Conservation (phyloP, 2,113 vertebrate genomes). For the Ceuthmochares aereus region DNA sequence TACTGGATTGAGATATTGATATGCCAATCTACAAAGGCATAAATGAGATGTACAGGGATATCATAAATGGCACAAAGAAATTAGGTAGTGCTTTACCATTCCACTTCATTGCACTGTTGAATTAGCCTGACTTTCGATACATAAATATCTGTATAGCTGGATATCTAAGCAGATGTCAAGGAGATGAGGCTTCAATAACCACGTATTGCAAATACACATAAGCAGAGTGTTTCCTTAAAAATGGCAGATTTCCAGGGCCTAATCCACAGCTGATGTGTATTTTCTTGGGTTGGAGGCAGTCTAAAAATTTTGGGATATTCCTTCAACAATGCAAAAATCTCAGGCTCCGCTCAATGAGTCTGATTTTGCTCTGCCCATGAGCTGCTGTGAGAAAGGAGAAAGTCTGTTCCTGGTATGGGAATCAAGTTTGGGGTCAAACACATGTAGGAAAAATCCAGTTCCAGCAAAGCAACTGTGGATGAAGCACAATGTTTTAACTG, state of each 20-base stretch:
- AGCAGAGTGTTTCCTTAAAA: neutral
- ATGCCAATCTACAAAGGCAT: neutral
- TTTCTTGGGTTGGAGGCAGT: neutral
- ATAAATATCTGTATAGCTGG: neutral
- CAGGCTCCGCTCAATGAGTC: neutral
- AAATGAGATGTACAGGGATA: neutral
- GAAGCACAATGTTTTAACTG: neutral
- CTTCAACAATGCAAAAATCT: neutral
- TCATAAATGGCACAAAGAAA: neutral
- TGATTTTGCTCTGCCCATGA: neutral
- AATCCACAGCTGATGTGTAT: neutral
- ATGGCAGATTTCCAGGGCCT: neutral
- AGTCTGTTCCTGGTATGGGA: neutral
- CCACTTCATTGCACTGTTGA: neutral
- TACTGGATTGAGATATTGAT: neutral
- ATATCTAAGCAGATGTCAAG: neutral
- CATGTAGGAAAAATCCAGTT: neutral
- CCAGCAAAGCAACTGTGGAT: neutral
- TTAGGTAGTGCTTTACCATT: neutral
- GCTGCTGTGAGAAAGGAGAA: neutral
- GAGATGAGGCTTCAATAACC: neutral
- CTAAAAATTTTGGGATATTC: neutral
- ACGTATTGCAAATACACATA: neutral
- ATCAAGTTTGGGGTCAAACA: neutral
- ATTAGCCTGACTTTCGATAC: neutral